Percentiles rank a stretch among this genome's conserved stretches.
These are phyloP conservation scores for Ceyx cyanopectus DNA, from an alignment of 2,113 vertebrate species.

Conservation along the genomic window DNA sequence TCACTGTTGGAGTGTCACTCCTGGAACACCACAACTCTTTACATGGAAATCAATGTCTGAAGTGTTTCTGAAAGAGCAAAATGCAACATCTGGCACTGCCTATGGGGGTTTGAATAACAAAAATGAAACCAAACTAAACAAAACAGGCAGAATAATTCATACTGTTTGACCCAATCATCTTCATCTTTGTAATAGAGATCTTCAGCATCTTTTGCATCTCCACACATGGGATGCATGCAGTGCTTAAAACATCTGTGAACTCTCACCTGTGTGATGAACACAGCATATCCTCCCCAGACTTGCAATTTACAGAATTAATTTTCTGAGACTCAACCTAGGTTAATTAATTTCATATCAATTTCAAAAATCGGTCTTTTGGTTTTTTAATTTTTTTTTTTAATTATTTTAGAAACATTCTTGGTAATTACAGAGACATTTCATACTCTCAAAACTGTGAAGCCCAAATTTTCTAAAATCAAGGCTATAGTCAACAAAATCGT, in stretches of 20 bases:
- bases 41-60: not conserved
- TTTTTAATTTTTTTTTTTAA: too few relatives aligned
- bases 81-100: not conserved
- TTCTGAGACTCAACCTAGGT: not conserved
- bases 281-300: not conserved
- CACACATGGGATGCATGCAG: not conserved
- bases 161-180: not conserved
- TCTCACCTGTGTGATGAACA: conserved; percentile 8
- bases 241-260: not conserved
- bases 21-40: not conserved
- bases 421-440: conserved; percentile 4
- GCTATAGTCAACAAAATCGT: not conserved
- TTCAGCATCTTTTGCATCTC: not conserved
- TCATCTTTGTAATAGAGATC: not conserved
- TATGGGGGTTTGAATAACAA: not conserved
- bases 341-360: conserved; percentile 12
- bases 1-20: not conserved
- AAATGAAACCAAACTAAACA: not conserved
- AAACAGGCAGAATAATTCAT: not conserved
- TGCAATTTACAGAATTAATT: conserved; percentile 10
- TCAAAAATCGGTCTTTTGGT: not conserved
- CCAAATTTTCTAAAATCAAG: conserved; percentile 29
- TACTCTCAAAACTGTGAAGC: not conserved
- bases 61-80: not conserved
- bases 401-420: not conserved